Base-by-base conservation (phyloP, 2,888 invertebrate genomes). In the Nomada fabriciana region DNA sequence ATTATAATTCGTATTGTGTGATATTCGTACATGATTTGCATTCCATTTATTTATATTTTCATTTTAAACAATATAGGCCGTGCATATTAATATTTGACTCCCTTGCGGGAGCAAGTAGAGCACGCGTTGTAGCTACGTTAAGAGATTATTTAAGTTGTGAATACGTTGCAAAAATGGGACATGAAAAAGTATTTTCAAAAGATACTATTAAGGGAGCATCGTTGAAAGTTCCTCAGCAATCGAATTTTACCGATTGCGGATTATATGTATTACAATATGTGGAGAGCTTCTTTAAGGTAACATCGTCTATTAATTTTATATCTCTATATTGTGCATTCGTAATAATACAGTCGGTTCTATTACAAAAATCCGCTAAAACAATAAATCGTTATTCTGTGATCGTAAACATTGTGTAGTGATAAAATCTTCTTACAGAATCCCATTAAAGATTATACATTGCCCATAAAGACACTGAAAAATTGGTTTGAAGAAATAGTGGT, bases 11-110 rank as follows among this genome's bases (percentile, higher is more conserved):
- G 2, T 60, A 7, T n/a, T 53, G 68, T 53, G n/a, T 68, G 10
- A 3, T 18, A 20, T 53, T n/a, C n/a, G 13, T 42, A 2, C 61
- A 52, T 18, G n/a, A 67, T 61, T 25, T 15, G 36, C 1, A 47
- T 47, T 57, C 3, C 57, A 15, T 63, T 71, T 64, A 20, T 47
- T 25, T 42, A 42, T 52, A 59, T 70, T 9, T 43, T n/a, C 13
- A 42, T 81, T 52, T 20, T 25, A 15, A 18, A 67, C 52, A 88
- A 96, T 96, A 83, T 94, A 98, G 98, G 90, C 98, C 99, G 0
- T 98, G 98, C 93, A 98, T 99, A 91, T 94, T 99, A 80, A 97
- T 99, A 91, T 99, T 99, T 94, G 99, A 99, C 94, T 99, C 99
- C 0, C 94, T 99, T 90, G 97, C 97, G 86, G 95, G 95, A 11